These are phyloP conservation scores for Nephrocerus scutellatus DNA, from an alignment of 2,888 invertebrate species.

Conservation along the genomic window DNA sequence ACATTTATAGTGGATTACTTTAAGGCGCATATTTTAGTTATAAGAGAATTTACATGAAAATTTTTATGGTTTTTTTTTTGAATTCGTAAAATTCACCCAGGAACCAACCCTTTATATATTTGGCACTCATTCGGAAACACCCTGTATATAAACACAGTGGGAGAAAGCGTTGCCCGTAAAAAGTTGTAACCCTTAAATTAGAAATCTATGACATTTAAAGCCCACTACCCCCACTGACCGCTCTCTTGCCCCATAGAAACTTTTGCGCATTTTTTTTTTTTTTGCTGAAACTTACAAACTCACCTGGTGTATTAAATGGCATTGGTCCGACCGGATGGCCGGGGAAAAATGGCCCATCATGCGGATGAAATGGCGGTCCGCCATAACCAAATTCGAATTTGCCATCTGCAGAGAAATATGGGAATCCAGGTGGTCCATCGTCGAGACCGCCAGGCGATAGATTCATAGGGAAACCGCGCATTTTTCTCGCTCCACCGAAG, in stretches of 20 bases:
- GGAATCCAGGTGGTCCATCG: slow-evolving; percentile 86
- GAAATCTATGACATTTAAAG: too few relatives aligned
- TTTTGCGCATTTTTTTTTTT: too few relatives aligned
- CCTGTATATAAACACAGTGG: not conserved
- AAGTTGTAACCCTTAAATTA: too few relatives aligned
- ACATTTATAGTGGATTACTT: too few relatives aligned
- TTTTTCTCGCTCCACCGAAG: slow-evolving; percentile 86
- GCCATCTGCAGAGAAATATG: slow-evolving; percentile 83
- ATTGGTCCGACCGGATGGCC: slow-evolving; percentile 69
- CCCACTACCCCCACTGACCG: too few relatives aligned
- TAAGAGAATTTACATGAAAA: too few relatives aligned
- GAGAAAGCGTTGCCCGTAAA: not conserved
- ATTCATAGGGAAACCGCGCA: slow-evolving; percentile 91
- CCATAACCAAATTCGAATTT: slow-evolving; percentile 89
- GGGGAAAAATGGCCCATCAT: slow-evolving; percentile 77
- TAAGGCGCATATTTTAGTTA: too few relatives aligned
- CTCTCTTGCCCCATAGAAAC: too few relatives aligned
- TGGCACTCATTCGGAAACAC: not conserved
- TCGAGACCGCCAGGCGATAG: slow-evolving; percentile 83
- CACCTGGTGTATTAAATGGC: slow-evolving; percentile 72
- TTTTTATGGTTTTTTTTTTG: too few relatives aligned
- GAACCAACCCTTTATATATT: too few relatives aligned
- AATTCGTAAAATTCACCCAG: too few relatives aligned
- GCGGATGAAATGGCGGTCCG: slow-evolving; percentile 75
- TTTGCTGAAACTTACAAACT: slow-evolving; percentile 38